Percentiles rank a stretch among this genome's conserved stretches.
These are phyloP conservation scores for Cyanoramphus novaezelandiae DNA, from an alignment of 2,113 vertebrate genomes.

Conservation along the genomic window DNA sequence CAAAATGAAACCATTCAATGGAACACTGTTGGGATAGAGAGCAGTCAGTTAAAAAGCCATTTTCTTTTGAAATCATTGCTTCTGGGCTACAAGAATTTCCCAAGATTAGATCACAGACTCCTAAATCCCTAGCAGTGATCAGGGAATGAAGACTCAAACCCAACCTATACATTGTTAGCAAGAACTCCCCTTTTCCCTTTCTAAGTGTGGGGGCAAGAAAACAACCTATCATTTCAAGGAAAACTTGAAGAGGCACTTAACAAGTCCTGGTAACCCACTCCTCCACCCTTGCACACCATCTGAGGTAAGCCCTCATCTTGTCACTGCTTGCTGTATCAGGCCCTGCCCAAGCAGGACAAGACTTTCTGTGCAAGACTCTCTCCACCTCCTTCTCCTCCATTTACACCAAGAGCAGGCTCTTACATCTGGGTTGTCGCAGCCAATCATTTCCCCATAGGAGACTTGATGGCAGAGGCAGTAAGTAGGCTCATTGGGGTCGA, in stretches of 20 bases:
- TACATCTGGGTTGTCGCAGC: constrained; percentile 97
- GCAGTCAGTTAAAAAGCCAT: neutral
- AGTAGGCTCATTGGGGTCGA: constrained; percentile 97
- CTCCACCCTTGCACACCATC: neutral
- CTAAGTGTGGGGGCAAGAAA: neutral
- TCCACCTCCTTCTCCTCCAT: neutral
- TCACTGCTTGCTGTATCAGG: neutral
- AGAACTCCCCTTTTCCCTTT: neutral
- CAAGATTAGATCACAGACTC: neutral
- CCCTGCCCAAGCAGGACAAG: neutral
- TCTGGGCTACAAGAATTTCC: neutral
- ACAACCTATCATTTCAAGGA: neutral
- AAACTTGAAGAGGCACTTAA: neutral
- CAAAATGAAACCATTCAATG: constrained; percentile 99
- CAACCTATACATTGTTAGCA: neutral
- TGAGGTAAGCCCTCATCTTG: neutral
- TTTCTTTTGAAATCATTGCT: neutral
- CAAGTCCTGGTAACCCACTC: neutral
- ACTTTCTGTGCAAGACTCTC: neutral
- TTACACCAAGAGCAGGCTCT: constrained; percentile 59
- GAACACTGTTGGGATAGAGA: constrained; percentile 84
- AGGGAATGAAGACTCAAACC: neutral
- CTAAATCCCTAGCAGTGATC: neutral
- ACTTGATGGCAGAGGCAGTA: constrained; percentile 99
- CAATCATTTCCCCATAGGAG: constrained; percentile 99